phyloP scores from a whole-genome alignment of 2,888 invertebrate species.

The Parapristionchus giblindavisi region DNA sequence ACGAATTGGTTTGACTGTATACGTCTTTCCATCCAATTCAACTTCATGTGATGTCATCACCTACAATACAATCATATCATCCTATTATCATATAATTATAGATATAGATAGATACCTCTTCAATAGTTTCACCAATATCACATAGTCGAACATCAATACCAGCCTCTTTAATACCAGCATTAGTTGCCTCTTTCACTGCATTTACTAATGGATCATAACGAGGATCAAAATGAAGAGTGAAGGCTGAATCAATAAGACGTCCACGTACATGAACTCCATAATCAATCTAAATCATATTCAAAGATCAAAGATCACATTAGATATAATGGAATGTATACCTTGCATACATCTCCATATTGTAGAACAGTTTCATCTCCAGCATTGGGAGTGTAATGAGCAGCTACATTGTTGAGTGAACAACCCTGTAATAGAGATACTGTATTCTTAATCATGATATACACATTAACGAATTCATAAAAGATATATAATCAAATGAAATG shows the following conservation, averaged over 20 bases:
- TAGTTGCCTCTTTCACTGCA: constrained; percentile 96
- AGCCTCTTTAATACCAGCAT: constrained; percentile 92
- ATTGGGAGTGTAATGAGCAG: constrained; percentile 99
- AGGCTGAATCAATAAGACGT: constrained; percentile 97
- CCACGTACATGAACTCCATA: constrained; percentile 69
- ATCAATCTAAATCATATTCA: constrained; percentile 55
- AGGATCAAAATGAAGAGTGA: constrained; percentile 93
- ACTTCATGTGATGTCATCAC: constrained; percentile 99
- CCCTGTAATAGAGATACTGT: constrained; percentile 71
- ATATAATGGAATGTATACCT: too few species aligned
- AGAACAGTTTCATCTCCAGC: constrained; percentile 95
- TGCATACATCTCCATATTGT: constrained; percentile 94
- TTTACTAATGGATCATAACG: constrained; percentile 92
- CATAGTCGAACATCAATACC: constrained; percentile 97
- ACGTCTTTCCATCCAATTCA: constrained; percentile 93
- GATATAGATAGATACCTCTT: constrained; percentile 78
- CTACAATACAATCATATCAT: constrained; percentile 17
- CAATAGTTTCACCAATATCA: constrained; percentile 93
- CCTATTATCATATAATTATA: not conserved
- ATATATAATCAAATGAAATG: too few species aligned
- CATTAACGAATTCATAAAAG: too few species aligned
- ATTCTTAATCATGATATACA: not conserved
- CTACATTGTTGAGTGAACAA: constrained; percentile 97
- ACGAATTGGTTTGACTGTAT: constrained; percentile 91
- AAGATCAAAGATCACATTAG: not conserved